Conservation (phyloP, 37 sponge, comb jelly and placozoan species). For the Aphrocallistes beatrix region DNA sequence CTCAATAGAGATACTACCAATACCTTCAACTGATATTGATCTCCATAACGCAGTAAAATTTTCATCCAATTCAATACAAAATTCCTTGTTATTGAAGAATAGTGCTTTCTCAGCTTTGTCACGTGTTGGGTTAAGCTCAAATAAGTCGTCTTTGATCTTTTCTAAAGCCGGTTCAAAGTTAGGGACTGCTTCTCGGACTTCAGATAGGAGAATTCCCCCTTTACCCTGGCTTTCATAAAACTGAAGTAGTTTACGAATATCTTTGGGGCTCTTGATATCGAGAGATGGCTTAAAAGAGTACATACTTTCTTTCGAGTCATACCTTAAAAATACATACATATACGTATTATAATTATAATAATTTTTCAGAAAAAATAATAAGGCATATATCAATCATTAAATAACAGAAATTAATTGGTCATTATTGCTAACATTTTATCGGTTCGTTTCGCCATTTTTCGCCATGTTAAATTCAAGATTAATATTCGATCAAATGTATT, state of each 20-base stretch:
- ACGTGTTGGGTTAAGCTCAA: background rate
- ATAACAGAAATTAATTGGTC: no score
- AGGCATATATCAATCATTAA: no score
- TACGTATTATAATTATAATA: no score
- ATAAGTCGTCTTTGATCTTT: background rate
- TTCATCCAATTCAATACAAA: background rate
- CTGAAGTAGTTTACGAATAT: background rate
- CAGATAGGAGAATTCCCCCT: background rate
- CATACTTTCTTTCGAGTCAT: background rate
- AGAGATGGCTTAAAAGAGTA: background rate
- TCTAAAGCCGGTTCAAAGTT: background rate
- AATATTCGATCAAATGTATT: no score
- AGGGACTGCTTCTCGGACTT: background rate
- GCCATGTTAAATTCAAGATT: no score
- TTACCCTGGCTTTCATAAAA: background rate
- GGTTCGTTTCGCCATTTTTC: no score
- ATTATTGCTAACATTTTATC: no score
- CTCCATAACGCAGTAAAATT: background rate
- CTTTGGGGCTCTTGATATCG: background rate
- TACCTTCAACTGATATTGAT: slow-evolving; percentile 16
- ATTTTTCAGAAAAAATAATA: no score
- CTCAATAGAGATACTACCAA: background rate
- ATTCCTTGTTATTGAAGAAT: background rate
- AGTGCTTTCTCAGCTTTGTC: background rate
- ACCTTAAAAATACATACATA: no score